Conservation (phyloP, 2,888 invertebrate genomes). For the Drosophila trichaetosa region DNA sequence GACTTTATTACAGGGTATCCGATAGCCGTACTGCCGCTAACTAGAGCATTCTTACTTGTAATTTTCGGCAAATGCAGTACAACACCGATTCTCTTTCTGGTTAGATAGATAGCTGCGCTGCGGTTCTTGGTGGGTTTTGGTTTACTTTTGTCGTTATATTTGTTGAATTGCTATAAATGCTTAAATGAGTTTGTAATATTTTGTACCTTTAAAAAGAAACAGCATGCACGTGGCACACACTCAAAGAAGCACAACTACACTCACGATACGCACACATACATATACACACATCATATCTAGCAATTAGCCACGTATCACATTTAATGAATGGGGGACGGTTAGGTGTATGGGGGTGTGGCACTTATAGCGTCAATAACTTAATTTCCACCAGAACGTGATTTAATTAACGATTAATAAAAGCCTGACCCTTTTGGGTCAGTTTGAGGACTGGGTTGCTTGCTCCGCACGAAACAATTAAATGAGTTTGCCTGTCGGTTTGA, state of each 20-base stretch:
- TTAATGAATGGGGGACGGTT: conserved; percentile 1
- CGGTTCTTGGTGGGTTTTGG: not conserved
- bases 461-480: conserved; percentile 64
- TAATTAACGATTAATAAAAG: conserved; percentile 72
- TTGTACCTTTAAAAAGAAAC: conserved; percentile 12
- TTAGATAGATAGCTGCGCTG: not conserved
- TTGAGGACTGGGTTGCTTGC: not conserved
- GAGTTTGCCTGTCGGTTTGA: conserved; percentile 61
- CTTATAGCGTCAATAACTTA: conserved; percentile 76
- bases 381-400: conserved; percentile 76
- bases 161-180: not conserved
- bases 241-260: not conserved
- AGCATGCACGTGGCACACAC: conserved; percentile 12
- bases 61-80: not conserved
- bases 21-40: not conserved
- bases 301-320: conserved; percentile 70
- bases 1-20: not conserved
- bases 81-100: not conserved
- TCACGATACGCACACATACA: conserved; percentile 4
- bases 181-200: not conserved
- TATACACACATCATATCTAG: not conserved
- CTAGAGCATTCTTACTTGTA: not conserved
- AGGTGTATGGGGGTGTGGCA: conserved; percentile 26
- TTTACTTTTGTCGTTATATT: not conserved
- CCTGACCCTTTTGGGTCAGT: conserved; percentile 4